Conservation (phyloP, 2,888 invertebrate species). For the Rhorus exstirpatorius region DNA sequence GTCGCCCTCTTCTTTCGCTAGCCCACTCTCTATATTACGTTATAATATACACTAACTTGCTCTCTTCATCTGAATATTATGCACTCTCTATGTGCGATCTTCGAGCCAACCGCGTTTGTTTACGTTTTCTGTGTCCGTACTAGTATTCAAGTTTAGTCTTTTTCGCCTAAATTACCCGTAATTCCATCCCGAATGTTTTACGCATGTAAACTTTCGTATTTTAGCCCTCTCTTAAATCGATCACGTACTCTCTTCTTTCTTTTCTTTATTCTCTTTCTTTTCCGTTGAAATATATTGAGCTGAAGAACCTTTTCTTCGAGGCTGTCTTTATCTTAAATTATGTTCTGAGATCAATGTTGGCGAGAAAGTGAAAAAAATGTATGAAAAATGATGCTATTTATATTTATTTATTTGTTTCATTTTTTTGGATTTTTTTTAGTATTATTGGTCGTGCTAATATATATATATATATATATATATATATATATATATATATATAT, state of each 20-base stretch:
- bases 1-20: too few relatives aligned
- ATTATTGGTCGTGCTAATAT: background rate
- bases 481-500: too few relatives aligned
- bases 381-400: too few relatives aligned
- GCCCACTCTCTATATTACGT: too few relatives aligned
- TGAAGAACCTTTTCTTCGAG: background rate
- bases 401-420: background rate
- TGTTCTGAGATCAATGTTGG: background rate
- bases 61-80: too few relatives aligned
- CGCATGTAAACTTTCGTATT: background rate
- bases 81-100: too few relatives aligned
- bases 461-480: too few relatives aligned
- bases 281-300: background rate
- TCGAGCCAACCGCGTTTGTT: background rate
- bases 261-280: background rate
- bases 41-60: too few relatives aligned
- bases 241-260: background rate
- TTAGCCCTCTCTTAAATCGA: background rate
- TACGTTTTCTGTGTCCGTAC: background rate
- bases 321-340: background rate
- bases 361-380: constrained; percentile 1
- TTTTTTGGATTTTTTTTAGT: background rate
- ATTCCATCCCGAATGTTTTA: background rate
- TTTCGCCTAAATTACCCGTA: too few relatives aligned
- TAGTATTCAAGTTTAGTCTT: too few relatives aligned